Conservation (phyloP, 2,888 invertebrate species). For the Meiosimyza decipiens region DNA sequence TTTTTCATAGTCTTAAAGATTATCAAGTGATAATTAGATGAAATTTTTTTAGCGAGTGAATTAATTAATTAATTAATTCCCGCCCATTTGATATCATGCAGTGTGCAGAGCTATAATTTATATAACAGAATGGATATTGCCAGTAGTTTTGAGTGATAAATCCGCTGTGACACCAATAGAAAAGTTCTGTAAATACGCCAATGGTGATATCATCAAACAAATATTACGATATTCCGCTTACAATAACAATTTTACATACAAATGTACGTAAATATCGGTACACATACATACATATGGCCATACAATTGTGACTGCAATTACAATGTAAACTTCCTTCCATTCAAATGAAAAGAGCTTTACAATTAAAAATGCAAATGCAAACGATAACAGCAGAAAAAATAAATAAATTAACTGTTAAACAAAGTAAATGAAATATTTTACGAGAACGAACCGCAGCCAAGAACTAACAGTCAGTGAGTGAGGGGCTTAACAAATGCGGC, state of each 20-base stretch:
- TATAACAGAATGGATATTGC: background rate
- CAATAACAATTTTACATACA: background rate
- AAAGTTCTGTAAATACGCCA: background rate
- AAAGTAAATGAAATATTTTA: background rate
- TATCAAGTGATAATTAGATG: background rate
- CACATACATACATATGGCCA: no score
- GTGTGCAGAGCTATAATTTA: no score
- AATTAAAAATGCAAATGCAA: constrained; percentile 31
- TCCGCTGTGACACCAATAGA: constrained; percentile 6
- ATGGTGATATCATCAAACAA: constrained; percentile 24
- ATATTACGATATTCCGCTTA: background rate
- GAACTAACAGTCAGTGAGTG: no score
- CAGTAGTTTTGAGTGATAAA: constrained; percentile 7
- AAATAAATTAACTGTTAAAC: background rate
- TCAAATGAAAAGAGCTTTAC: background rate
- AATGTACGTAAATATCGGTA: background rate
- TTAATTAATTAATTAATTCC: background rate
- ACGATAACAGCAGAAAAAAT: background rate
- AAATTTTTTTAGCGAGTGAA: no score
- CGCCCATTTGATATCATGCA: no score
- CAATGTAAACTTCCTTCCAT: background rate
- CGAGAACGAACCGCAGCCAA: background rate
- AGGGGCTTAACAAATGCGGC: background rate
- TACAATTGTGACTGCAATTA: background rate
- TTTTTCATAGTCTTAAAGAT: background rate